Conservation (phyloP, 2,797 vertebrate genomes). For the Melanotaenia nigrans region DNA sequence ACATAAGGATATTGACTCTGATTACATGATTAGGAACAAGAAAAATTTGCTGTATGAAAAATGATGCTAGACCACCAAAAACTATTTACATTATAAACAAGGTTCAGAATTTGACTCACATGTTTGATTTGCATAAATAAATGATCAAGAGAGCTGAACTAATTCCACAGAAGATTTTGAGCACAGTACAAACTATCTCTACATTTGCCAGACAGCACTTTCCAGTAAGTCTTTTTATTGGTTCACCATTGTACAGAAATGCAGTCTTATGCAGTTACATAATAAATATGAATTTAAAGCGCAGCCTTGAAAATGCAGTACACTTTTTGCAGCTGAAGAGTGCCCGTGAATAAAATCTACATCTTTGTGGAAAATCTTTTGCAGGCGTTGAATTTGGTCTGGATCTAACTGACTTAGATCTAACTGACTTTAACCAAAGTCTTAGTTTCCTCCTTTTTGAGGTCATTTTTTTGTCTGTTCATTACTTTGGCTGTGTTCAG, state of each 20-base stretch:
- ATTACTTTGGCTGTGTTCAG: not conserved
- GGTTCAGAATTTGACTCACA: not conserved
- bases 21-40: not conserved
- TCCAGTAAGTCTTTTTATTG: not conserved
- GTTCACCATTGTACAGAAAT: not conserved
- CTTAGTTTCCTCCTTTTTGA: not conserved
- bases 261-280: not conserved
- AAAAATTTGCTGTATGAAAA: not conserved
- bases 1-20: not conserved
- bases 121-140: not conserved
- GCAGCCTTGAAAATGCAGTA: not conserved
- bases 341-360: not conserved
- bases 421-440: not conserved
- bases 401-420: not conserved
- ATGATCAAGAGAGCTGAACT: not conserved
- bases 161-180: not conserved
- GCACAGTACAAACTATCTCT: not conserved
- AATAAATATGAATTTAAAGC: not conserved
- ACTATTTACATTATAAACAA: not conserved
- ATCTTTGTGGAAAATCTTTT: not conserved
- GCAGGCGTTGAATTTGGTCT: not conserved
- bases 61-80: not conserved
- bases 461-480: not conserved
- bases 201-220: not conserved
- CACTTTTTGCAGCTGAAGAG: not conserved